Evolutionary conservation across 92 coral and sea anemone genomes (phyloP).

Genomic region (Porites divaricata): DNA sequence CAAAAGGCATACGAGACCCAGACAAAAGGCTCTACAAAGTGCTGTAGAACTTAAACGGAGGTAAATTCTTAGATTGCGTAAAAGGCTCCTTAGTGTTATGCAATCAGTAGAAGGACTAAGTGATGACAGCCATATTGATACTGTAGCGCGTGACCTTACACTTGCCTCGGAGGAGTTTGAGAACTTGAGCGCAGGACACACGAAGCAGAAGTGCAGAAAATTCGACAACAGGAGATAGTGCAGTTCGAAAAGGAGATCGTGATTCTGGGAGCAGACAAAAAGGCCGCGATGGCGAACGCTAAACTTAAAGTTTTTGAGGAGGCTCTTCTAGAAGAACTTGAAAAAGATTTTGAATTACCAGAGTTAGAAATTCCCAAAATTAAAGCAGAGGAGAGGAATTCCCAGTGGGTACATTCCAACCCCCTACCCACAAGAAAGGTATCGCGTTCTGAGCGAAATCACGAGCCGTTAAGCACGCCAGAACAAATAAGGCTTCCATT

Average conservation of each 20-base stretch:
- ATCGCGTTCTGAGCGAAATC: slow-evolving; percentile 1
- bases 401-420: slow-evolving; percentile 14
- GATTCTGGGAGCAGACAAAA: slow-evolving; percentile 53
- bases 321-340: slow-evolving; percentile 43
- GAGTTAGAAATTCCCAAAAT: slow-evolving; percentile 9
- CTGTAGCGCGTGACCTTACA: neutral
- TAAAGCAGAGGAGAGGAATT: slow-evolving; percentile 1
- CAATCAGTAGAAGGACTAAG: neutral
- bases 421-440: neutral
- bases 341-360: slow-evolving; percentile 5
- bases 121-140: slow-evolving; percentile 1
- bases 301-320: slow-evolving; percentile 62
- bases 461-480: slow-evolving; percentile 1
- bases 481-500: neutral
- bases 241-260: slow-evolving; percentile 55
- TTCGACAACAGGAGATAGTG: slow-evolving; percentile 51
- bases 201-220: slow-evolving; percentile 52
- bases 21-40: slow-evolving; percentile 20
- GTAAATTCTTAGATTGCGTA: neutral
- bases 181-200: no score
- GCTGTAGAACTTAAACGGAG: slow-evolving; percentile 21
- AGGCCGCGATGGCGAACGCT: slow-evolving; percentile 62
- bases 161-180: no score
- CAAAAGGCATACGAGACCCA: neutral
- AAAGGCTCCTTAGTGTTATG: neutral